Conservation (phyloP, 2,888 invertebrate species). For the Petrolisthes manimaculis region DNA sequence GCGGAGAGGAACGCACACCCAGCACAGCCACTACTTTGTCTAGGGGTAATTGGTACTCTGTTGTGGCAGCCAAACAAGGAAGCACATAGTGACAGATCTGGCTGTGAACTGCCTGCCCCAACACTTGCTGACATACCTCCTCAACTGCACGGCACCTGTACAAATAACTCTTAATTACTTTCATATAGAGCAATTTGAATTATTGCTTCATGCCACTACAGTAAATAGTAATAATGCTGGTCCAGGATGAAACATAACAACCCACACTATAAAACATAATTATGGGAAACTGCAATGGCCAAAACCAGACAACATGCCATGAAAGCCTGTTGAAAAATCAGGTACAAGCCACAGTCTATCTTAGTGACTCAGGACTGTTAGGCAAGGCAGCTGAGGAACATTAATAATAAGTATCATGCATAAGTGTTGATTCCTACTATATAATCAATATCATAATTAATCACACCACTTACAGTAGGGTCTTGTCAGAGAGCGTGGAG, state of each 20-base stretch:
- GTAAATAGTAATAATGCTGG: background rate
- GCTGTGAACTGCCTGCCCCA: conserved; percentile 47
- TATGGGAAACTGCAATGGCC: too few relatives aligned
- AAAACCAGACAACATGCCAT: too few relatives aligned
- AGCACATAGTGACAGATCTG: conserved; percentile 56
- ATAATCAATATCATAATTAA: too few relatives aligned
- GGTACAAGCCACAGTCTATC: too few relatives aligned
- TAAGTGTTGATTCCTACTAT: too few relatives aligned
- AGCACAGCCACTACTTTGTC: conserved; percentile 45
- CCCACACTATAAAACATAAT: too few relatives aligned
- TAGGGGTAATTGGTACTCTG: conserved; percentile 33
- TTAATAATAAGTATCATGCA: too few relatives aligned
- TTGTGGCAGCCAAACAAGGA: conserved; percentile 39
- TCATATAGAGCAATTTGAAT: background rate
- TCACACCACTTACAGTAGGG: conserved; percentile 41
- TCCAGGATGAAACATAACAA: too few relatives aligned
- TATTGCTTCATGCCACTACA: background rate
- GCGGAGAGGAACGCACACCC: conserved; percentile 25
- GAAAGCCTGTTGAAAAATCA: too few relatives aligned
- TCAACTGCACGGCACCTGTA: conserved; percentile 46
- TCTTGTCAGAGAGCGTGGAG: conserved; percentile 28
- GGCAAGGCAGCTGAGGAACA: too few relatives aligned
- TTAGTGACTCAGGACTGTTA: too few relatives aligned
- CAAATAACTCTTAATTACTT: background rate
- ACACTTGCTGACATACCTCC: conserved; percentile 50